Conservation (phyloP, 2,113 vertebrate genomes). For the Carassius auratus region DNA sequence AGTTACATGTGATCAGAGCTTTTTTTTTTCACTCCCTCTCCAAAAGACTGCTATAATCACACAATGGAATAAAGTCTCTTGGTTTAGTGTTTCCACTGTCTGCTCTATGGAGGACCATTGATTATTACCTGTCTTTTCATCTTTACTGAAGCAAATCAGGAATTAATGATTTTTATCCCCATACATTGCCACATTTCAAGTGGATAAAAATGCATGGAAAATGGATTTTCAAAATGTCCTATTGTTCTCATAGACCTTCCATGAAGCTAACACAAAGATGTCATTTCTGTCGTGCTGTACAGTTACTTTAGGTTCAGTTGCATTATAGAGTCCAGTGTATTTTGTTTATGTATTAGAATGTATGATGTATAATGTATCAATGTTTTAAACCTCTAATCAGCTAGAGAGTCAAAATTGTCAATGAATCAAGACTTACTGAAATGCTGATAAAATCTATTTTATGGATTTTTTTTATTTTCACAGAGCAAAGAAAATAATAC, state of each 20-base stretch:
- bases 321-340: neutral
- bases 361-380: neutral
- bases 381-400: neutral
- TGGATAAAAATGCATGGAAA: conserved; percentile 16
- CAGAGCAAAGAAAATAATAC: neutral
- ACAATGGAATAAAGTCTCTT: neutral
- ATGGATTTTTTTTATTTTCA: neutral
- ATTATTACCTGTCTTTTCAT: conserved; percentile 14
- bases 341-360: too few species aligned
- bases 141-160: neutral
- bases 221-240: neutral
- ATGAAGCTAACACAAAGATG: neutral
- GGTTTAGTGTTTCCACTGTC: conserved; percentile 5
- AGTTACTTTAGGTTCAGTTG: neutral
- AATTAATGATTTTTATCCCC: neutral
- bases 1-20: neutral
- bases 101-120: neutral
- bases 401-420: neutral
- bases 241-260: neutral
- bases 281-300: neutral
- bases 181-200: neutral
- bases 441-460: neutral
- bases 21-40: neutral
- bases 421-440: neutral
- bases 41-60: neutral